Evolutionary conservation across 2,113 vertebrate genomes (phyloP).

Genomic region (Thamnophis sirtalis): DNA sequence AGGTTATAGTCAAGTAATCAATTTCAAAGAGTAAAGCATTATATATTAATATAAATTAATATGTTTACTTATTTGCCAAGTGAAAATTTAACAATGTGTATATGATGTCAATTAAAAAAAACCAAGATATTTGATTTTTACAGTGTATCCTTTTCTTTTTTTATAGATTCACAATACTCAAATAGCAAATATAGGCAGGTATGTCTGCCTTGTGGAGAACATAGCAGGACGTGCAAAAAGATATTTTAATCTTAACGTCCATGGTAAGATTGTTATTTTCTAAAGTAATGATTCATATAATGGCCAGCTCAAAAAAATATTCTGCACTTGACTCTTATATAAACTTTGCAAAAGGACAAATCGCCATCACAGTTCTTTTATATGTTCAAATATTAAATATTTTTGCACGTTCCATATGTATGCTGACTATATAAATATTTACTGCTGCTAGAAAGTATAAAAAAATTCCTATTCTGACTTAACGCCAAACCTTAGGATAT

Average conservation of each 20-base stretch:
- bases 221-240: slow-evolving; percentile 88
- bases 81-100: neutral
- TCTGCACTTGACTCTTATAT: neutral
- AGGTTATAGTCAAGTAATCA: neutral
- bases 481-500: neutral
- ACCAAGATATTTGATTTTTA: neutral
- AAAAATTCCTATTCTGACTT: neutral
- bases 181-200: slow-evolving; percentile 87
- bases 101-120: neutral
- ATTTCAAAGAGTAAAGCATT: neutral
- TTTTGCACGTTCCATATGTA: too few species aligned
- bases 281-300: slow-evolving; percentile 9
- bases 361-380: too few species aligned
- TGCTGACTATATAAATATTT: neutral
- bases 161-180: slow-evolving; percentile 80
- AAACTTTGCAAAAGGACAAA: neutral
- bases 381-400: too few species aligned
- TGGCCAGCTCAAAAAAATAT: neutral
- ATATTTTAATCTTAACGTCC: slow-evolving; percentile 88
- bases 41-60: neutral
- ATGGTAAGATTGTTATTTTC: slow-evolving; percentile 73
- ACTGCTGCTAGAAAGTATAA: neutral
- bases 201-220: slow-evolving; percentile 84
- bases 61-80: neutral
- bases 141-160: neutral